Evolutionary conservation across 2,797 vertebrate species (phyloP), one percentile per base, ranked within the genome.

Genomic region (Todus mexicanus): DNA sequence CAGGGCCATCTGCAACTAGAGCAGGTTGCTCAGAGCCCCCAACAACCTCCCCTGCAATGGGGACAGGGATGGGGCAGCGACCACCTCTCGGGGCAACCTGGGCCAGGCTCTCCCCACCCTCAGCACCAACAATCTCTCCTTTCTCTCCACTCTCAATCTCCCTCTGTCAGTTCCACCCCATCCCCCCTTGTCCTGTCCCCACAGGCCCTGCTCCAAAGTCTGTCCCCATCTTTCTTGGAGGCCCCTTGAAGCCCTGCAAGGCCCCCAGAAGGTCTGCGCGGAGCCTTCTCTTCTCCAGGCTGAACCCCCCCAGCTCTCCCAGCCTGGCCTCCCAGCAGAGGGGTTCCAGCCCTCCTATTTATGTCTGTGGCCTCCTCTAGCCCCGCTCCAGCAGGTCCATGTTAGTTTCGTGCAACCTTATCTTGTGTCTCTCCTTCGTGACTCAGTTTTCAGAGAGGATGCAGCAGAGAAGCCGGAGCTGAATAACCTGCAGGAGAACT

Each of bases 401-500:
- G 23, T 66, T n/a, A 47, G 12, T 35, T 16, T n/a, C 17, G 7
- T 19, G n/a, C 31, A 95, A 17, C 48, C 11, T 53, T 81, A 18
- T 38, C 75, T 91, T 22, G 79, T 60, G 50, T 73, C 40, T 83
- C 35, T 82, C 65, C 31, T 5, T 8, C 25, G 17, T 14, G 48
- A 33, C 84, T 92, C 97, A 96, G 97, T 97, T 68, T 97, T 97
- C 90, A 96, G 95, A 70, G 95, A 97, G 38, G 91, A 83, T 5
- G 91, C 96, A 13, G 73, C 91, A 25, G 87, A 53, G 9, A 91
- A 89, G 33, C 95, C 80, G 0, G 91, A 94, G 48, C 47, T 66
- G 37, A 98, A 97, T 59, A 96, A 84, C 53, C 94, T 98, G 33
- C 97, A 96, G 82, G 97, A 98, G 68, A 98, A 98, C 96, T 98